Base-by-base conservation (phyloP, 2,113 vertebrate genomes). In the Catharus bicknelli region DNA sequence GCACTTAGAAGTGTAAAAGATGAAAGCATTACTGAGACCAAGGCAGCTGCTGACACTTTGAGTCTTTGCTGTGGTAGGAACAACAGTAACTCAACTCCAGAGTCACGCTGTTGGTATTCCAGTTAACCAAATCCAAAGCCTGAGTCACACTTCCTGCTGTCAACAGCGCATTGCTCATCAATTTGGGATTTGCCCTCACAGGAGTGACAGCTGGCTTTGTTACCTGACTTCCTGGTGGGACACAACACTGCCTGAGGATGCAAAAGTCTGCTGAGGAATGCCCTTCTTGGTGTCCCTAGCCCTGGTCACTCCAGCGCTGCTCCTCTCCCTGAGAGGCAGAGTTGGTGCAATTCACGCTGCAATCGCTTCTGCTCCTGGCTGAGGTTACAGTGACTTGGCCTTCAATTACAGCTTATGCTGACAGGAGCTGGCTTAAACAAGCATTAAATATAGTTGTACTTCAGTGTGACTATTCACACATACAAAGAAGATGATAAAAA, bases 401-500 rank as follows among this genome's bases (percentile, higher is more conserved):
- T 62, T 45, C 34, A 78, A 73, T 64, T 72, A 42, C 73, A 84
- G 59, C 17, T 90, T 83, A 51, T 40, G 61, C 81, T 92, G 83
- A 88, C 88, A 93, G 72, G 85, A 95, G 61, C 59, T 63, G 83
- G 58, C 48, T 94, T 80, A 88, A 86, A 90, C 43, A n/a, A 68
- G 62, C 36, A 88, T 81, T 93, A 93, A 84, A 78, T 92, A 91
- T 68, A 90, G 64, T 67, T 90, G 36, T 86, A 64, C 40, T 51
- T 91, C 88, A 29, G 42, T 57, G 40, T 67, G 76, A 80, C 68
- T 93, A 57, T 90, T 94, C 83, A 88, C 66, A 83, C 73, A 57
- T 81, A 53, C 27, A 59, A 90, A 61, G 64, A 84, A 90, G 83
- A 64, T 78, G 83, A 90, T 88, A 62, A 88, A 95, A 96, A 96